Conservation (phyloP, 2,888 invertebrate species). For the Hirtodrosophila confusa region DNA sequence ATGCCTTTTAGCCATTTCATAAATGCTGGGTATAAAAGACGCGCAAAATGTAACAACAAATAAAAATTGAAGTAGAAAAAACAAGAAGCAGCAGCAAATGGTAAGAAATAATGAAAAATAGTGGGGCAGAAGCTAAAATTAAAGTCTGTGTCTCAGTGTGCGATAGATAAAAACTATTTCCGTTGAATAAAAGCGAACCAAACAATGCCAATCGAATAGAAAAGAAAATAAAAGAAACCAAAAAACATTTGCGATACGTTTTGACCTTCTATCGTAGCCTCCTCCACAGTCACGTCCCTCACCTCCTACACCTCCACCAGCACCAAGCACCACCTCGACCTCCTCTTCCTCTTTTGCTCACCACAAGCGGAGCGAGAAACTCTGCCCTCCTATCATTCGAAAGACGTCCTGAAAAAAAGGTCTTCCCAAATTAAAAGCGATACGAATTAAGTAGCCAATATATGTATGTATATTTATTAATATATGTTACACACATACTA, state of each 20-base stretch:
- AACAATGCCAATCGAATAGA: conserved; percentile 50
- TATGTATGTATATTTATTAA: not conserved
- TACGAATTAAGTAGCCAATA: conserved; percentile 9
- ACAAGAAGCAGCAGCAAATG: conserved; percentile 2
- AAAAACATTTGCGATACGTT: conserved; percentile 19
- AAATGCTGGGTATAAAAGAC: conserved; percentile 23
- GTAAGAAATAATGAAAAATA: conserved; percentile 23
- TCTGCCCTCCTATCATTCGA: conserved; percentile 1
- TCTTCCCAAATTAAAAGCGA: conserved; percentile 2
- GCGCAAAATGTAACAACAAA: conserved; percentile 22
- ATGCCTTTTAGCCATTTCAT: not conserved
- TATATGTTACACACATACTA: no score
- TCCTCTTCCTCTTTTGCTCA: no score
- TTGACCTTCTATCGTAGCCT: not conserved
- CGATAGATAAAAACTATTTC: conserved; percentile 70
- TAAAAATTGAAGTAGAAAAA: conserved; percentile 16
- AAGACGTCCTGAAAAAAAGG: conserved; percentile 13
- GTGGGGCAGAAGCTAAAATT: conserved; percentile 33
- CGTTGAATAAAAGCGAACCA: conserved; percentile 46
- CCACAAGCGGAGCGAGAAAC: conserved; percentile 2
- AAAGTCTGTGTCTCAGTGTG: conserved; percentile 17
- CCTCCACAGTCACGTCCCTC: not conserved
- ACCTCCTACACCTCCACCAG: not conserved
- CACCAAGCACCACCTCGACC: not conserved
- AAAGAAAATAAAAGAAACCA: conserved; percentile 20